phyloP scores from a whole-genome alignment of 2,113 vertebrate species.

The Gopherus evgoodei region DNA sequence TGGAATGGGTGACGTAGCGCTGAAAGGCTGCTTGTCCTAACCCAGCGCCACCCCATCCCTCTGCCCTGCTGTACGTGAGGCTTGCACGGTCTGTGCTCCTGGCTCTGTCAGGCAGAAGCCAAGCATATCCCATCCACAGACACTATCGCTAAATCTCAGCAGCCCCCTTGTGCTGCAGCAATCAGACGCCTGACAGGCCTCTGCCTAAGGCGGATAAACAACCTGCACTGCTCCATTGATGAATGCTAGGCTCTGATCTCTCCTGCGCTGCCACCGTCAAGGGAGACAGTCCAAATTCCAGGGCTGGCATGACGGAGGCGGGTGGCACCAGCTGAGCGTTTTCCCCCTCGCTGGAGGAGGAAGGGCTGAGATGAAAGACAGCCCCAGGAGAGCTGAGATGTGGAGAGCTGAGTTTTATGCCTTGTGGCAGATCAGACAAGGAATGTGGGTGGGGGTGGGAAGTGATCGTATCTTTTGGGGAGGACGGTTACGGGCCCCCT shows the following conservation, averaged over 20 bases:
- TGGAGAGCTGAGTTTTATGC: not conserved
- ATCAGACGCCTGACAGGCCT: not conserved
- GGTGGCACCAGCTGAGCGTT: not conserved
- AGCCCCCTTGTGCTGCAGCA: not conserved
- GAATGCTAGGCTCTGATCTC: not conserved
- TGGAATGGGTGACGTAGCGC: not conserved
- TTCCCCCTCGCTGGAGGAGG: not conserved
- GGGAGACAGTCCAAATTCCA: not conserved
- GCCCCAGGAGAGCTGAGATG: not conserved
- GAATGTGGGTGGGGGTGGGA: not conserved
- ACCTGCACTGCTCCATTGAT: not conserved
- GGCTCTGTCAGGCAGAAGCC: not conserved
- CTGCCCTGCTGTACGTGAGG: not conserved
- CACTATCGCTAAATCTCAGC: not conserved
- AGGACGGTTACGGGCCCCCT: not conserved
- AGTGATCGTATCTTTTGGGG: not conserved
- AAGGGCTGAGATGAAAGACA: not conserved
- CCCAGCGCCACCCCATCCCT: not conserved
- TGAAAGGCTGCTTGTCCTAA: not conserved
- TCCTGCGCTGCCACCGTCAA: not conserved
- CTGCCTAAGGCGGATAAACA: not conserved
- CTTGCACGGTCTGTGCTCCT: not conserved
- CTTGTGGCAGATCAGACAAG: not conserved
- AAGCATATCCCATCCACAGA: not conserved
- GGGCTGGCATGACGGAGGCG: not conserved